These are phyloP conservation scores for Cinara cedri DNA, from an alignment of 2,888 invertebrate genomes.

Conservation along the genomic window DNA sequence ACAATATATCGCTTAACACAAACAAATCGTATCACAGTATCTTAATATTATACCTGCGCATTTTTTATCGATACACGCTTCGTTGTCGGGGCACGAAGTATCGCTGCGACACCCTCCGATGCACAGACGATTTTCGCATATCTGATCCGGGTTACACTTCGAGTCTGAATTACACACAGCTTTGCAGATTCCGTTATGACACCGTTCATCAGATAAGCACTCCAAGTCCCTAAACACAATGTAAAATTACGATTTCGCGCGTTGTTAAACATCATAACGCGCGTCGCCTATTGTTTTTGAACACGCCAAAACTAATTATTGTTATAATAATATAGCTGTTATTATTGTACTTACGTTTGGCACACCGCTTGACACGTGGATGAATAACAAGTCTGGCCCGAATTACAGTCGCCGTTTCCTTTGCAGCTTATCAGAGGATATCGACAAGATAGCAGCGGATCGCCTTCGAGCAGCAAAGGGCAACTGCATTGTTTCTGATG, in stretches of 20 bases:
- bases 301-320: too few relatives aligned
- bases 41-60: too few relatives aligned
- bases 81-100: conserved; percentile 74
- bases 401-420: conserved; percentile 72
- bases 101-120: conserved; percentile 87
- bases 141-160: conserved; percentile 79
- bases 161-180: conserved; percentile 85
- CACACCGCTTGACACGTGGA: conserved; percentile 80
- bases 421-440: conserved; percentile 72
- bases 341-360: conserved; percentile 69
- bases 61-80: conserved; percentile 82
- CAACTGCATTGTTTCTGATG: conserved; percentile 80
- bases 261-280: neutral
- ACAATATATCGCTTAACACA: too few relatives aligned
- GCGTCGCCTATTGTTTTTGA: conserved; percentile 11
- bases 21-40: too few relatives aligned
- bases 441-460: conserved; percentile 76
- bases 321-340: too few relatives aligned
- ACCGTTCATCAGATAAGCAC: conserved; percentile 84
- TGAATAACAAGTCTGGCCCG: conserved; percentile 77
- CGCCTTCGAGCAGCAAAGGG: conserved; percentile 74
- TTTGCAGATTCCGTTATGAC: conserved; percentile 81
- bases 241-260: conserved; percentile 61
- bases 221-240: conserved; percentile 72
- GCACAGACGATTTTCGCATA: conserved; percentile 86